These are phyloP conservation scores for Etheostoma perlongum DNA, from an alignment of 2,797 vertebrate species.

Conservation along the genomic window DNA sequence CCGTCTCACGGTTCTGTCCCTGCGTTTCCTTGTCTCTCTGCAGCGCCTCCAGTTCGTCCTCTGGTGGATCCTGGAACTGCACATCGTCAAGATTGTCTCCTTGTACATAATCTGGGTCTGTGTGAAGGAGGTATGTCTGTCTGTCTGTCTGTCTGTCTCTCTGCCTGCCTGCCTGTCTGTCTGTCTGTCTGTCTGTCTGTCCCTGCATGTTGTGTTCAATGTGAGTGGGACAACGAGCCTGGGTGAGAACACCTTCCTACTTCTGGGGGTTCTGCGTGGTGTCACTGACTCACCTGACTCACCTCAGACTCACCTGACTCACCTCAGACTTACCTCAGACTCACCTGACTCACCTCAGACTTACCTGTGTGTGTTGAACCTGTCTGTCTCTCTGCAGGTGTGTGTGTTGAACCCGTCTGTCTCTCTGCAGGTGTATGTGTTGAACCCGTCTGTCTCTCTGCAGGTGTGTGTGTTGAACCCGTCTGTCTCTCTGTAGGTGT, in stretches of 20 bases:
- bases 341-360: too few species aligned
- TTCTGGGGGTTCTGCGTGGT: too few species aligned
- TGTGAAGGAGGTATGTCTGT: constrained; percentile 90
- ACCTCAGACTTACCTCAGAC: too few species aligned
- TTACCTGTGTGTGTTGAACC: too few species aligned
- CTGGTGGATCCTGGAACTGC: constrained; percentile 96
- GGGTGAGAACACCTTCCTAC: too few species aligned
- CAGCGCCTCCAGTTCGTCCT: constrained; percentile 92
- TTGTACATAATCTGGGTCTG: constrained; percentile 96
- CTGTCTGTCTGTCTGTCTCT: background rate
- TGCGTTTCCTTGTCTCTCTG: constrained; percentile 92
- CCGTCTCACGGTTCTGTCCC: constrained; percentile 92
- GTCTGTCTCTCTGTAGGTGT: background rate
- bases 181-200: background rate
- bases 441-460: background rate
- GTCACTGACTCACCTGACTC: too few species aligned
- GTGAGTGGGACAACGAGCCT: too few species aligned
- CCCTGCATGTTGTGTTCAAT: too few species aligned
- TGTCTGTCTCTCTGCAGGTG: background rate
- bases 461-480: background rate
- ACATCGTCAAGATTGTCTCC: constrained; percentile 94
- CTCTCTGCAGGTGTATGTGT: background rate
- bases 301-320: too few species aligned
- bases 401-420: background rate
- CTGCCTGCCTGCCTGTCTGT: background rate